phyloP scores from a whole-genome alignment of 1,140 invertebrate genomes.

The Papilio aristodemus region DNA sequence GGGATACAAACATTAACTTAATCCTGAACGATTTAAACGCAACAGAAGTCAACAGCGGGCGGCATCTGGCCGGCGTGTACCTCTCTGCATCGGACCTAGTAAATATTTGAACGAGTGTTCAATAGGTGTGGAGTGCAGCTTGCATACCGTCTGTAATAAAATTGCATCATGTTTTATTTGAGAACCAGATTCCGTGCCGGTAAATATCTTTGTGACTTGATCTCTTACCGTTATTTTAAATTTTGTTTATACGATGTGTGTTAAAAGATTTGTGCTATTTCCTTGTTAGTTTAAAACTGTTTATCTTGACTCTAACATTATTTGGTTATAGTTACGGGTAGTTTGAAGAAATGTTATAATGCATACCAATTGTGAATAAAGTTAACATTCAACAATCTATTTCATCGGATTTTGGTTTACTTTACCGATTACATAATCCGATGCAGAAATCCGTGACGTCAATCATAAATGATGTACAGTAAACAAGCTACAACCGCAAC shows the following conservation, averaged over 20 bases:
- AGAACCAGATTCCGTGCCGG: not conserved
- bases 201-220: not conserved
- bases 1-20: not conserved
- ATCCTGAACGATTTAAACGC: conserved; percentile 8
- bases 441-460: not conserved
- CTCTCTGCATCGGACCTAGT: not conserved
- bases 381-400: too few relatives aligned
- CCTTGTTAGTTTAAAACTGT: not conserved
- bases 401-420: too few relatives aligned
- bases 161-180: conserved; percentile 19
- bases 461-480: not conserved
- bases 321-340: not conserved
- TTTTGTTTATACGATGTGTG: not conserved
- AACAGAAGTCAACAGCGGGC: not conserved
- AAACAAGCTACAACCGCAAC: not conserved
- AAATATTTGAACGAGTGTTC: conserved; percentile 18
- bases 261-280: not conserved
- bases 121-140: conserved; percentile 3
- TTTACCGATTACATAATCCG: not conserved
- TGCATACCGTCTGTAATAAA: not conserved
- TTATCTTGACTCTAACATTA: not conserved
- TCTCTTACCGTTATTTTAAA: not conserved
- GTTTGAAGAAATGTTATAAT: not conserved
- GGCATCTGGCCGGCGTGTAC: not conserved
- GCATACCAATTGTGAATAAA: not conserved